Percentiles rank a stretch among this genome's conserved stretches.
Evolutionary conservation across 1,140 invertebrate species (phyloP).

Genomic region (Drosophila jambulina): DNA sequence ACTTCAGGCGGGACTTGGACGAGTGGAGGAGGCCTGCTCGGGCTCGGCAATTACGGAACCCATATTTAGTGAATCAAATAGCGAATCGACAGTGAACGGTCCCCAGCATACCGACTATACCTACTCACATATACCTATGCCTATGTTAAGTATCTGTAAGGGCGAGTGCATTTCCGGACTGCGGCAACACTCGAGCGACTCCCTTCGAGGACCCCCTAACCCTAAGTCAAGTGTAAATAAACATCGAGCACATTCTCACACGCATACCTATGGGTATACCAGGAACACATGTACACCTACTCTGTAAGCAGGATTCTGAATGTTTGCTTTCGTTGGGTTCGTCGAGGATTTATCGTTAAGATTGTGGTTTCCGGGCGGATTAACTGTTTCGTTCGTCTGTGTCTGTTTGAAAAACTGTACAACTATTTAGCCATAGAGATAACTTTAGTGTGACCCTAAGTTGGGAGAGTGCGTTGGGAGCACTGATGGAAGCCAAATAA

Average conservation of each 20-base stretch:
- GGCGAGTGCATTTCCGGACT: slow-evolving; percentile 37
- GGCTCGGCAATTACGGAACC: slow-evolving; percentile 48
- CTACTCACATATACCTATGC: slow-evolving; percentile 45
- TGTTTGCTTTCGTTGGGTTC: slow-evolving; percentile 38
- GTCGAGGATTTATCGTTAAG: slow-evolving; percentile 48
- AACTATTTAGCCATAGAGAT: slow-evolving; percentile 60
- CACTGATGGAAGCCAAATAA: slow-evolving; percentile 67
- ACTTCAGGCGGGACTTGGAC: slow-evolving; percentile 27
- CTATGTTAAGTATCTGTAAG: slow-evolving; percentile 66
- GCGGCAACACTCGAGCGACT: slow-evolving; percentile 4
- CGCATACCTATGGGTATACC: slow-evolving; percentile 11
- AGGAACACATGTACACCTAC: slow-evolving; percentile 37
- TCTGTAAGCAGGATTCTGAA: slow-evolving; percentile 38
- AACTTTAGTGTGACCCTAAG: slow-evolving; percentile 50
- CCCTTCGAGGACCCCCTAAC: slow-evolving; percentile 27
- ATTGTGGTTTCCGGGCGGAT: slow-evolving; percentile 63
- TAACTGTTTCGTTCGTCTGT: slow-evolving; percentile 51
- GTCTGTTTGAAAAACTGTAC: slow-evolving; percentile 66
- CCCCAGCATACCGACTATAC: slow-evolving; percentile 49
- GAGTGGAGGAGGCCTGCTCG: slow-evolving; percentile 7
- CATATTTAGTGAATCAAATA: slow-evolving; percentile 61
- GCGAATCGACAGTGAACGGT: slow-evolving; percentile 45
- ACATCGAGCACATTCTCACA: slow-evolving; percentile 37
- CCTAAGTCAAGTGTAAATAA: slow-evolving; percentile 77
- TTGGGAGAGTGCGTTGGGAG: slow-evolving; percentile 43